Evolutionary conservation across 2,888 invertebrate genomes (phyloP).

Genomic region (Xanthorhoe designata): DNA sequence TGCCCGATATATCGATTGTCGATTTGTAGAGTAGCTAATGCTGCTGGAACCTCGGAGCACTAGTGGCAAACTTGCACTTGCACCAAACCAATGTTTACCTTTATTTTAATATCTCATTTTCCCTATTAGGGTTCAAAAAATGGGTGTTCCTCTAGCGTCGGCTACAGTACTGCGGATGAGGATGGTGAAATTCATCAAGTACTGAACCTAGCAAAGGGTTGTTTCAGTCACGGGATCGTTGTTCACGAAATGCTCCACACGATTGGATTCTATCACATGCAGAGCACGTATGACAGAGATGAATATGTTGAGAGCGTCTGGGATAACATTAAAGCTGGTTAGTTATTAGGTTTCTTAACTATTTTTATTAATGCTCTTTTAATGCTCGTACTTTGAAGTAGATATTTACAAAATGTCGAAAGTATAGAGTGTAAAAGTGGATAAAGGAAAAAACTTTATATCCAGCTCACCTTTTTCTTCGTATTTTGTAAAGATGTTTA

Average conservation of each 20-base stretch:
- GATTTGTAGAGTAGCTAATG: too few relatives aligned
- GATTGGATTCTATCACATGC: conserved; percentile 93
- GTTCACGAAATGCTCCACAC: conserved; percentile 93
- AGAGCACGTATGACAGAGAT: conserved; percentile 91
- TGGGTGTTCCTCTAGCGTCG: conserved; percentile 81
- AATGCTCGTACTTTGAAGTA: neutral
- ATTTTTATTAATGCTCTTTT: neutral
- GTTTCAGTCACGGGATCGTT: conserved; percentile 87
- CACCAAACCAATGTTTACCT: too few relatives aligned
- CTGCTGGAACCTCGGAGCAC: too few relatives aligned
- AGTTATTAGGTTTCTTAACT: conserved; percentile 14
- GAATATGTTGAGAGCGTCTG: conserved; percentile 90
- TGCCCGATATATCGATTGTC: too few relatives aligned
- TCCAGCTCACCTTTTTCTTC: too few relatives aligned
- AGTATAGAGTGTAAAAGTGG: too few relatives aligned
- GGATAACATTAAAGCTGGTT: conserved; percentile 89
- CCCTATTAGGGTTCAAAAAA: conserved; percentile 88
- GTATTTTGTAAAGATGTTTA: too few relatives aligned
- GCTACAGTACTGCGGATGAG: conserved; percentile 57
- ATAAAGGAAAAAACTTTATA: too few relatives aligned
- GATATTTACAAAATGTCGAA: neutral
- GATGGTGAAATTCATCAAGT: conserved; percentile 68
- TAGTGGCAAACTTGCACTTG: too few relatives aligned
- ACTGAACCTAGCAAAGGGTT: conserved; percentile 83
- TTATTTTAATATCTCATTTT: neutral